phyloP scores from a whole-genome alignment of 2,797 vertebrate genomes.

The Alfaro cultratus region DNA sequence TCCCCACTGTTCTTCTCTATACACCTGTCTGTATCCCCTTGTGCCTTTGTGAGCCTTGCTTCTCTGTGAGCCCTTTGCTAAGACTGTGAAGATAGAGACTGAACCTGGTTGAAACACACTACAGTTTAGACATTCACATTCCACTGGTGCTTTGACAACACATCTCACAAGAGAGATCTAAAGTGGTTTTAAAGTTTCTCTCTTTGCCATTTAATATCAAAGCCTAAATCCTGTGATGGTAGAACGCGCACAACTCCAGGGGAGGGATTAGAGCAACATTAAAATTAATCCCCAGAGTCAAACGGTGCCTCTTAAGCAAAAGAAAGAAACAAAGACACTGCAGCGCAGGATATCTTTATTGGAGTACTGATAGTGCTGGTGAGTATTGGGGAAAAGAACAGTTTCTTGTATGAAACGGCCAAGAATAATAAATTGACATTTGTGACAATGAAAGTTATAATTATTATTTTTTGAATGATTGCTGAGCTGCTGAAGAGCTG shows the following conservation, averaged over 20 bases:
- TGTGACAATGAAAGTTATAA: conserved; percentile 65
- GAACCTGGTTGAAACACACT: conserved; percentile 72
- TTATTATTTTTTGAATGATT: conserved; percentile 63
- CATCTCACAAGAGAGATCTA: conserved; percentile 73
- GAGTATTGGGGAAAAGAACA: conserved; percentile 42
- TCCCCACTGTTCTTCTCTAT: conserved; percentile 46
- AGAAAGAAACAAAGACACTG: conserved; percentile 63
- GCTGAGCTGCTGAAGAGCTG: conserved; percentile 53
- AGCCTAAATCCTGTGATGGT: conserved; percentile 79
- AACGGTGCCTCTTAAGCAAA: conserved; percentile 58
- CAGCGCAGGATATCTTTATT: conserved; percentile 60
- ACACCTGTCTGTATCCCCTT: conserved; percentile 43
- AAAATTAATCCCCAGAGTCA: conserved; percentile 79
- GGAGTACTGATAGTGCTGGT: conserved; percentile 48
- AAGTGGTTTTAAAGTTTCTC: conserved; percentile 75
- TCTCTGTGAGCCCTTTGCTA: conserved; percentile 55
- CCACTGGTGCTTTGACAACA: conserved; percentile 84
- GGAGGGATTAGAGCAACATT: conserved; percentile 82
- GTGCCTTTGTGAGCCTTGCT: conserved; percentile 59
- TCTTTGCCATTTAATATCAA: conserved; percentile 82
- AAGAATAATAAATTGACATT: conserved; percentile 70
- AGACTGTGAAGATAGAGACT: conserved; percentile 62
- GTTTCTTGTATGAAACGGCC: conserved; percentile 57
- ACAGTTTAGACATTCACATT: conserved; percentile 72
- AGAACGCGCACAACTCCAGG: conserved; percentile 73